Evolutionary conservation across 2,113 vertebrate genomes (phyloP).

Genomic region (Saccopteryx bilineata): DNA sequence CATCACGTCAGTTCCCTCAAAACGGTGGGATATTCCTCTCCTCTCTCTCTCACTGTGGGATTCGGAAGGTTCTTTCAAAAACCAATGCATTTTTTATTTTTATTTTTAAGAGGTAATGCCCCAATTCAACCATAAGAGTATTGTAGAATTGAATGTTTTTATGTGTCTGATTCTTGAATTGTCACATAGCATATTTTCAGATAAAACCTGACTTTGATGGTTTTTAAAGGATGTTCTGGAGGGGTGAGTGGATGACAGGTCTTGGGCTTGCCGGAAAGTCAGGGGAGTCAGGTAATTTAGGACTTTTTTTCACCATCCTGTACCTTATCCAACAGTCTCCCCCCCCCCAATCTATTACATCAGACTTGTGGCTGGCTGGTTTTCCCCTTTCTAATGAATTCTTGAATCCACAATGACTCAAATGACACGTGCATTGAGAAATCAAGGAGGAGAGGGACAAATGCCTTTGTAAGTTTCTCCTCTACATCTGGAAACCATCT

Average conservation of each 20-base stretch:
- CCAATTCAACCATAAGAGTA: conserved; percentile 17
- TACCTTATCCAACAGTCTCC: neutral
- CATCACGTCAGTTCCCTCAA: neutral
- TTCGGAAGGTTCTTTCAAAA: neutral
- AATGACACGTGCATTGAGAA: neutral
- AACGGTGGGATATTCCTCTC: rapidly evolving
- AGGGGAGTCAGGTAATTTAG: neutral
- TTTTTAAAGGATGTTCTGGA: conserved; percentile 7
- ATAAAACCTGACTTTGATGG: neutral
- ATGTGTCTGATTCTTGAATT: neutral
- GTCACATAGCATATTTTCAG: conserved; percentile 43
- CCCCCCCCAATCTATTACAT: neutral
- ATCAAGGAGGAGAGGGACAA: neutral
- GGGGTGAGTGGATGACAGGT: too few relatives aligned
- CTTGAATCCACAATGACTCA: neutral
- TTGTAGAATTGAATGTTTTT: neutral
- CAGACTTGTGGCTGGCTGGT: neutral
- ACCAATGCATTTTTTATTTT: neutral
- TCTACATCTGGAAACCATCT: neutral
- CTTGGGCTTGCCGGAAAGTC: neutral
- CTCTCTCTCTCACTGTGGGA: neutral
- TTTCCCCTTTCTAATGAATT: neutral
- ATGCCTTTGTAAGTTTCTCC: neutral
- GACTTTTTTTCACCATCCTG: neutral
- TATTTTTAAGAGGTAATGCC: neutral